A percentile compares a stretch with the other conserved stretches of the same genome.
Conservation (phyloP, 2,888 invertebrate species). For the Platycheirus albimanus region DNA sequence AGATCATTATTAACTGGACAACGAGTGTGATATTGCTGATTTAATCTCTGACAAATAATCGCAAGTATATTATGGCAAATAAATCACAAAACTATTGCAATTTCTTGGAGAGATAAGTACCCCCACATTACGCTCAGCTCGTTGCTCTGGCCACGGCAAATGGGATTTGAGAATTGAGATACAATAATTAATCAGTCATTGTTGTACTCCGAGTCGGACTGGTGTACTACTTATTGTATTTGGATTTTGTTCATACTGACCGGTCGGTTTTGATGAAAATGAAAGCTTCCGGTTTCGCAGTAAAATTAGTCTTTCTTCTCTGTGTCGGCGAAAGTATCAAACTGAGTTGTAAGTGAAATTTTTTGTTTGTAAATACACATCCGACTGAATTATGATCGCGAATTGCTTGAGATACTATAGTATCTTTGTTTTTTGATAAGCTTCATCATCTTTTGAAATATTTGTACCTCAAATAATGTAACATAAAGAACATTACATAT, state of each 20-base stretch:
- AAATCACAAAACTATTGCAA: not conserved
- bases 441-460: too few species aligned
- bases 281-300: conserved; percentile 36
- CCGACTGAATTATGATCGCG: too few species aligned
- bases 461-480: too few species aligned
- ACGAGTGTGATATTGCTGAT: not conserved
- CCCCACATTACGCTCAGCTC: too few species aligned
- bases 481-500: too few species aligned
- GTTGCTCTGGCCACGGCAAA: not conserved
- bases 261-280: conserved; percentile 25
- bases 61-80: not conserved
- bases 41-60: not conserved
- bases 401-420: too few species aligned
- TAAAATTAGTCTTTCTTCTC: conserved; percentile 1
- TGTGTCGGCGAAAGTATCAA: not conserved
- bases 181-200: not conserved
- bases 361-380: not conserved
- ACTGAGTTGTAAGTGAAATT: conserved; percentile 44
- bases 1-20: too few species aligned
- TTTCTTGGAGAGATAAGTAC: not conserved
- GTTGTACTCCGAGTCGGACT: not conserved
- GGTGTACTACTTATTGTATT: not conserved
- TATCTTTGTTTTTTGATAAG: too few species aligned
- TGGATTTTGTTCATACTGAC: not conserved
- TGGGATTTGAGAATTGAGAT: not conserved